Evolutionary conservation across 2,888 invertebrate species (phyloP).

Genomic region (Caradrina kadenii): DNA sequence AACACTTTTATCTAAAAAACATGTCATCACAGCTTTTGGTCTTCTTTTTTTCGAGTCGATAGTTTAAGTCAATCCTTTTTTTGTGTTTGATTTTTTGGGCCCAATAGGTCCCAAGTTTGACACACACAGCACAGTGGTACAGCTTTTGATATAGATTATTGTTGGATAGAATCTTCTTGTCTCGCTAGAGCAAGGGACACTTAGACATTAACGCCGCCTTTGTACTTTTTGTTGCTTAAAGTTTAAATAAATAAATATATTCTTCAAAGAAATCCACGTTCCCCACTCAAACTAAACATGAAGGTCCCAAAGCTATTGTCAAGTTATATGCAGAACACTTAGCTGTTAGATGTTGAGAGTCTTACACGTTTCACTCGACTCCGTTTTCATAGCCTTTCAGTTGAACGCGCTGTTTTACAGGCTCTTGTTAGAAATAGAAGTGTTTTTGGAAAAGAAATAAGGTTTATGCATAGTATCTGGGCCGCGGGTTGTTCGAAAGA

Average conservation of each 20-base stretch:
- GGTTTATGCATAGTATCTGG: background rate
- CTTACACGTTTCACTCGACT: slow-evolving; percentile 15
- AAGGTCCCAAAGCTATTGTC: slow-evolving; percentile 7
- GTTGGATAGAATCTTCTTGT: too few species aligned
- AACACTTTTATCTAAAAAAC: too few species aligned
- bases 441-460: background rate
- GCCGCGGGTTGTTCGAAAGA: too few species aligned
- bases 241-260: background rate
- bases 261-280: background rate
- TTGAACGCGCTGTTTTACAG: slow-evolving; percentile 22
- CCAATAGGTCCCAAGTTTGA: too few species aligned
- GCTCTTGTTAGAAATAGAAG: slow-evolving; percentile 14
- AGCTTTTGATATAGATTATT: too few species aligned
- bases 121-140: too few species aligned
- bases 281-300: background rate
- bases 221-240: too few species aligned
- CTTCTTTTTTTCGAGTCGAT: too few species aligned
- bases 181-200: background rate
- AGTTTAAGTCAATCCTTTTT: too few species aligned
- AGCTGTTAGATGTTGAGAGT: slow-evolving; percentile 27
- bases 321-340: slow-evolving; percentile 41
- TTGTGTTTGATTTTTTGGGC: too few species aligned
- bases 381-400: slow-evolving; percentile 33
- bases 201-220: too few species aligned
- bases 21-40: too few species aligned